phyloP scores from a whole-genome alignment of 2,113 vertebrate species.

The Lathamus discolor region DNA sequence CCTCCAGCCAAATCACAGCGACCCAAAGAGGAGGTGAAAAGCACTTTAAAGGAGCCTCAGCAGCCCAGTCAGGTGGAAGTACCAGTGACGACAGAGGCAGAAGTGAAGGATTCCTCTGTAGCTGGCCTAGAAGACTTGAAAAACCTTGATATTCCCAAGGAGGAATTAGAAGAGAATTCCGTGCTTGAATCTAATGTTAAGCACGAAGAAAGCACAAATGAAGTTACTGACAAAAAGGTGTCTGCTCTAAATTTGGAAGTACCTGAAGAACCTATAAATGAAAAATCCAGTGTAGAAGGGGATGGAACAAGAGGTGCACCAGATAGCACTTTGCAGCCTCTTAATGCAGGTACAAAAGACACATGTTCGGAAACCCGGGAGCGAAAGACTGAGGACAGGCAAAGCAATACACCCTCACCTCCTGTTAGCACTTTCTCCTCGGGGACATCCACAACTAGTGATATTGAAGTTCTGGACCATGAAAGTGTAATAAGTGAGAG shows the following conservation, averaged over 20 bases:
- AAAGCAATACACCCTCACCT: conserved; percentile 95
- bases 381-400: conserved; percentile 90
- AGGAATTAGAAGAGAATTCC: conserved; percentile 25
- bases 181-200: not conserved
- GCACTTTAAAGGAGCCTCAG: conserved; percentile 56
- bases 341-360: conserved; percentile 77
- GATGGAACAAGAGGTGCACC: not conserved
- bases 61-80: conserved; percentile 35
- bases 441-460: conserved; percentile 97
- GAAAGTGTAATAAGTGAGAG: conserved; percentile 98
- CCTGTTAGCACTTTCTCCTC: conserved; percentile 96
- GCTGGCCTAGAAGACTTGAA: conserved; percentile 15
- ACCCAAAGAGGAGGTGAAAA: conserved; percentile 81
- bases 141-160: not conserved
- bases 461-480: conserved; percentile 97
- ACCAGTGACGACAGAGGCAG: conserved; percentile 22
- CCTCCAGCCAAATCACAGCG: conserved; percentile 89
- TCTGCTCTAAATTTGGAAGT: conserved; percentile 36
- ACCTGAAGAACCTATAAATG: conserved; percentile 20
- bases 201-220: conserved; percentile 16
- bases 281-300: conserved; percentile 8
- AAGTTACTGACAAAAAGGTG: conserved; percentile 33
- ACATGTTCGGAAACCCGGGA: conserved; percentile 82
- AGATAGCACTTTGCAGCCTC: conserved; percentile 45
- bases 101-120: conserved; percentile 27